phyloP scores from a whole-genome alignment of 2,797 vertebrate species.

The Monodelphis domestica region DNA sequence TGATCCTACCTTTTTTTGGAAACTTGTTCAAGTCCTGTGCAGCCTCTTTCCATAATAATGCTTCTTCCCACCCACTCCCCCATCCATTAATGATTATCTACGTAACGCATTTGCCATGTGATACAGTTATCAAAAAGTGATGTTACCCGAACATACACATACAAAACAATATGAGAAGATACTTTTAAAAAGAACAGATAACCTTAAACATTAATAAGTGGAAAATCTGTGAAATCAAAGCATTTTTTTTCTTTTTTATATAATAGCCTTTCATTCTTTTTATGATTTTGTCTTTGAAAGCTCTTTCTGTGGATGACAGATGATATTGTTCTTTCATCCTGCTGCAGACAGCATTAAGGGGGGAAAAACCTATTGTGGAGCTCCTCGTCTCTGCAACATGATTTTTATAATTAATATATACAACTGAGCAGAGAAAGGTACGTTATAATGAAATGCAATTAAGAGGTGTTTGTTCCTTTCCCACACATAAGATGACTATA shows the following conservation, averaged over 20 bases:
- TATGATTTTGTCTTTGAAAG: conserved; percentile 91
- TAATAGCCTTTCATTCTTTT: conserved; percentile 90
- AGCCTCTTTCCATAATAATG: conserved; percentile 50
- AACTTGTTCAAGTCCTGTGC: conserved; percentile 30
- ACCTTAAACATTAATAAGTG: conserved; percentile 88
- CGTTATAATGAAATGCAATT: conserved; percentile 91
- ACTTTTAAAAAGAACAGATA: conserved; percentile 84
- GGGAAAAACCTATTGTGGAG: conserved; percentile 85
- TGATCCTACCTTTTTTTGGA: not conserved
- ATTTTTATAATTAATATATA: conserved; percentile 93
- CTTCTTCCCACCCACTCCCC: conserved; percentile 45
- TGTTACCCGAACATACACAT: conserved; percentile 78
- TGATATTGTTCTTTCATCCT: conserved; percentile 89
- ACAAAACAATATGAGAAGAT: conserved; percentile 84
- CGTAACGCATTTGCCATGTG: conserved; percentile 75
- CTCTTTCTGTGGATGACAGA: conserved; percentile 88
- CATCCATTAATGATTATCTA: conserved; percentile 66
- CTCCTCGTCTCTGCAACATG: conserved; percentile 85
- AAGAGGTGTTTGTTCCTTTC: conserved; percentile 91
- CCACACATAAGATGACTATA: conserved; percentile 87
- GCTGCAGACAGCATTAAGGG: conserved; percentile 88
- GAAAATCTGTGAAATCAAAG: conserved; percentile 87
- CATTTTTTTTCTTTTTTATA: conserved; percentile 86
- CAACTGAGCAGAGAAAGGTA: conserved; percentile 89
- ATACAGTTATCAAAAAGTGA: conserved; percentile 85